Percentiles rank a stretch among this genome's conserved stretches.
Evolutionary conservation across 2,797 vertebrate species (phyloP).

Genomic region (Siniperca scherzeri): DNA sequence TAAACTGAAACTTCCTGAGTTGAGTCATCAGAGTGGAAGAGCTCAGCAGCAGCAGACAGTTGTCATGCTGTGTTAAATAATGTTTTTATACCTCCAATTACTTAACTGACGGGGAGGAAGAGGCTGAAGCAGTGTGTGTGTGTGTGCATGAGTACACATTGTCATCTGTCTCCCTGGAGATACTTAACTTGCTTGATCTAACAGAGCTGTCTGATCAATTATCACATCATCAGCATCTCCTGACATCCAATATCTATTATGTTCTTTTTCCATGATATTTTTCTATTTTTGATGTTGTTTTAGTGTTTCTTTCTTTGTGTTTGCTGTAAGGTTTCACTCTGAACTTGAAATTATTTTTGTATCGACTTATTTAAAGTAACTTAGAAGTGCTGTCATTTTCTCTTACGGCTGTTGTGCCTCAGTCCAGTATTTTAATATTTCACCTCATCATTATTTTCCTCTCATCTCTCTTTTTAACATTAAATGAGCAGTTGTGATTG

Average conservation of each 20-base stretch:
- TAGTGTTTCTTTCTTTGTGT: neutral
- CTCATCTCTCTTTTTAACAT: neutral
- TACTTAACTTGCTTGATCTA: constrained; percentile 12
- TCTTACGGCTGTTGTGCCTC: neutral
- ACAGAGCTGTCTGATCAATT: constrained; percentile 40
- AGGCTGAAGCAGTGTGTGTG: constrained; percentile 17
- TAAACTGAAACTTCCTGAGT: constrained; percentile 45
- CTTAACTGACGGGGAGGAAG: constrained; percentile 41
- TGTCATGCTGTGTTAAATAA: constrained; percentile 58
- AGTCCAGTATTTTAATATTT: neutral
- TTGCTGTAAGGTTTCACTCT: neutral
- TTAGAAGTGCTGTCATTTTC: neutral
- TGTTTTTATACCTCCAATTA: constrained; percentile 64
- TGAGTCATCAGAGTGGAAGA: constrained; percentile 52
- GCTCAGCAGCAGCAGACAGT: constrained; percentile 44
- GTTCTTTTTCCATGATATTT: constrained; percentile 4
- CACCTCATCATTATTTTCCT: neutral
- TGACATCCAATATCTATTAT: neutral
- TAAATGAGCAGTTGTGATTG: neutral
- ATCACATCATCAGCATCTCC: constrained; percentile 17
- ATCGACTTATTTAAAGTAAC: neutral
- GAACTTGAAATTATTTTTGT: neutral
- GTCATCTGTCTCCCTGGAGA: constrained; percentile 29
- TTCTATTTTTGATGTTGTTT: neutral
- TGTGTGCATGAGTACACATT: neutral